Evolutionary conservation across 2,797 vertebrate species (phyloP), one percentile per base, ranked within the genome.

Genomic region (Epinephelus coioides): DNA sequence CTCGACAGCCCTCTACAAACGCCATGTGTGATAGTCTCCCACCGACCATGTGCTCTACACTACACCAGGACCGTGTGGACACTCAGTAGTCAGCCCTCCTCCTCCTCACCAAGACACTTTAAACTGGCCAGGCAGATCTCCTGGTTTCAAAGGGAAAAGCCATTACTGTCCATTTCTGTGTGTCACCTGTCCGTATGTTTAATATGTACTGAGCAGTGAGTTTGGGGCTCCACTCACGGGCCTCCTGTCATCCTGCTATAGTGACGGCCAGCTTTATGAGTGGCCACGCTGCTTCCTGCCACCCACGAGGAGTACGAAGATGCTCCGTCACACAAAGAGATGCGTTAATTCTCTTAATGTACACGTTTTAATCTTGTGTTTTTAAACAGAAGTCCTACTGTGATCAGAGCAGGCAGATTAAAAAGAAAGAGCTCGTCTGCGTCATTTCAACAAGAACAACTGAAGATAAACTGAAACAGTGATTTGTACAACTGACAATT

Each of bases 71-170:
- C 44, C 67, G 54, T 1, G 65, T 51, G 25, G 69, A 71, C 53
- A 47, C 62, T 19, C 17, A 4, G 15, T 57, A 63, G 54, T 74
- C 61, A 60, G 47, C 62, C 57, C 60, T 70, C 54, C 60, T 68
- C 64, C 47, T 72, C 64, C 23, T 72, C 76, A 69, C 27, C 68
- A 34, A 69, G 86, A 89, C 84, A 84, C 83, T 91, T 90, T 86
- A 83, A 71, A 83, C 83, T 81, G 79, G 87, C 87, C 86, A 79
- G 85, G 82, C 70, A 60, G 64, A 83, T 34, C 61, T 91, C 82
- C 89, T 90, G 87, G 83, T 46, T 56, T 81, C 47, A 89, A 91
- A 91, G 90, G 90, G 89, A 92, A 88, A 92, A 91, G 88, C 88
- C 88, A 88, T 81, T 60, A 73, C 54, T 82, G 85, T 82, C 79